Conservation (phyloP, 2,797 vertebrate species). For the Myotis myotis region DNA sequence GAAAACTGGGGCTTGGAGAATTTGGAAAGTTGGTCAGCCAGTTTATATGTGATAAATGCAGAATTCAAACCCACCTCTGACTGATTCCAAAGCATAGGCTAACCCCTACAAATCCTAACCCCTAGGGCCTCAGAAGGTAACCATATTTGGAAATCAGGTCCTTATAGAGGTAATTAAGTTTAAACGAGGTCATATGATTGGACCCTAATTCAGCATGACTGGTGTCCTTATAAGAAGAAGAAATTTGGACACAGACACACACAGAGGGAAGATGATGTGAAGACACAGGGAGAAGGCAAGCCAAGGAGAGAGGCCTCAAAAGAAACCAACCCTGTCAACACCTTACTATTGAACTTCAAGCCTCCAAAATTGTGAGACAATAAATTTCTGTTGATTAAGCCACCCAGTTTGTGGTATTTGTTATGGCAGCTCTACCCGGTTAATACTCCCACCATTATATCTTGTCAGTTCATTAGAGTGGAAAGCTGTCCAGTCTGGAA, state of each 20-base stretch:
- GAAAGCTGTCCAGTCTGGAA: neutral
- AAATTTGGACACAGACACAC: neutral
- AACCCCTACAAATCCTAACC: neutral
- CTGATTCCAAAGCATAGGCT: neutral
- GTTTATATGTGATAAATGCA: neutral
- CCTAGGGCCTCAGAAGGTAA: neutral
- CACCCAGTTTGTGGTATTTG: neutral
- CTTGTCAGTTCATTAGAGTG: neutral
- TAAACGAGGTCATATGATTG: neutral
- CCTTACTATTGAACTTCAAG: neutral
- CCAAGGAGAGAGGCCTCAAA: neutral
- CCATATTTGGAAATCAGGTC: neutral
- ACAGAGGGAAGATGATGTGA: neutral
- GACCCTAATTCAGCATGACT: neutral
- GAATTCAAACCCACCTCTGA: neutral
- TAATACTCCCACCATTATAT: neutral
- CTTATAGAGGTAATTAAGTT: neutral
- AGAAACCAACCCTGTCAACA: neutral
- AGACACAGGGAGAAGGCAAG: neutral
- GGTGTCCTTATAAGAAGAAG: neutral
- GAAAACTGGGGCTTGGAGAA: neutral
- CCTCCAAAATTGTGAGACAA: neutral
- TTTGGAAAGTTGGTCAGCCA: neutral
- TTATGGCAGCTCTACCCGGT: neutral
- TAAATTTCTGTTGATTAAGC: neutral